These are phyloP conservation scores for Accipiter cooperii DNA, from an alignment of 2,113 vertebrate species.

Conservation along the genomic window DNA sequence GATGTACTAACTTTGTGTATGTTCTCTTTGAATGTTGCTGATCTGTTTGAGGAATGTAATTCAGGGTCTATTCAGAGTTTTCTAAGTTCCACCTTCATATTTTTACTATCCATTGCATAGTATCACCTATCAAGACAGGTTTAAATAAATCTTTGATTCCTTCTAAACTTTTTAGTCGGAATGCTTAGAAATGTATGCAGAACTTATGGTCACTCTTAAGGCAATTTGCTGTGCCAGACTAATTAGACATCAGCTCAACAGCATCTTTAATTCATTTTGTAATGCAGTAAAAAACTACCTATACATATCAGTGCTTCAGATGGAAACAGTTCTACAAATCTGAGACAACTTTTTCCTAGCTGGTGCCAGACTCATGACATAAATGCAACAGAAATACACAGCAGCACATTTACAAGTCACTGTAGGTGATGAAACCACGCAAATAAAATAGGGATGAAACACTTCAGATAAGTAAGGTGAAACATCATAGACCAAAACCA, in stretches of 20 bases:
- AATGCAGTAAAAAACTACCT: background rate
- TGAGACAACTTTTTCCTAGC: background rate
- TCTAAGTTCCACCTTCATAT: background rate
- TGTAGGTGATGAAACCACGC: background rate
- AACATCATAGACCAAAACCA: background rate
- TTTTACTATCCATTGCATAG: background rate
- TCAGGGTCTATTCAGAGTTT: background rate
- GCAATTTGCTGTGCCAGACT: background rate
- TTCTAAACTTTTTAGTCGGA: background rate
- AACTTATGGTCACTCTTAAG: background rate
- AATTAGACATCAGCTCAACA: constrained; percentile 1
- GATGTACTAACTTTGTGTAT: background rate
- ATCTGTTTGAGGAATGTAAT: background rate
- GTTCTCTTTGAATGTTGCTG: background rate
- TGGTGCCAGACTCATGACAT: background rate
- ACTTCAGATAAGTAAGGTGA: background rate
- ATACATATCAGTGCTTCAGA: background rate
- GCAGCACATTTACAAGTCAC: background rate
- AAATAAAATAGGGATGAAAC: background rate
- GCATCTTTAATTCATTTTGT: background rate
- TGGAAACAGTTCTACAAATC: background rate
- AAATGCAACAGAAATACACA: background rate
- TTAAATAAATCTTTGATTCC: background rate
- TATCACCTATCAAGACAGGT: background rate
- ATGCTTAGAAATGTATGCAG: background rate